Percentiles rank a stretch among this genome's conserved stretches.
Evolutionary conservation across 2,888 invertebrate species (phyloP).

Genomic region (Diloba caeruleocephala): DNA sequence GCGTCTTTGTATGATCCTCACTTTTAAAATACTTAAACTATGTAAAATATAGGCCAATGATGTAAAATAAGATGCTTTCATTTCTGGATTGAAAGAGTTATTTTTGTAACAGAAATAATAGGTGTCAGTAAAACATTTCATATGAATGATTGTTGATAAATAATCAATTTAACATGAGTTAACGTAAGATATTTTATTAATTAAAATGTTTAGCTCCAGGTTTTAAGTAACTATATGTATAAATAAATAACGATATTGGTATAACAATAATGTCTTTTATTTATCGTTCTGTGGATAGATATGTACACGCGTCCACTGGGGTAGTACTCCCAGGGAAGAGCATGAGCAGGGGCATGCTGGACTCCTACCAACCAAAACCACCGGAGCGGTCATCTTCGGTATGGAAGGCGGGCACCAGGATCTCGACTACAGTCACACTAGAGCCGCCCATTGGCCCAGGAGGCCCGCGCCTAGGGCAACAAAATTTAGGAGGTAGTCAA

Average conservation of each 20-base stretch:
- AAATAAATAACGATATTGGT: conserved; percentile 80
- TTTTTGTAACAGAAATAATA: conserved; percentile 81
- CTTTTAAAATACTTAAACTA: conserved; percentile 32
- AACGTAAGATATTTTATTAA: conserved; percentile 78
- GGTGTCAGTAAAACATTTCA: conserved; percentile 60
- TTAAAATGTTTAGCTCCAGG: conserved; percentile 84
- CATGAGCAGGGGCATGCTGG: no score
- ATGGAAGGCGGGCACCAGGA: no score
- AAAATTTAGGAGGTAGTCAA: no score
- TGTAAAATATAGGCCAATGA: conserved; percentile 44
- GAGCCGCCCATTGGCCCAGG: no score
- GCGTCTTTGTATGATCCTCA: conserved; percentile 49
- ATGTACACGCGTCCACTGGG: no score
- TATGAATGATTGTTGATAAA: conserved; percentile 72
- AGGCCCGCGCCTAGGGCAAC: no score
- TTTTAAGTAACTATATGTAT: conserved; percentile 76
- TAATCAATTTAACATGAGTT: conserved; percentile 62
- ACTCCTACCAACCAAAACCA: no score
- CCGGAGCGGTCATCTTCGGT: no score
- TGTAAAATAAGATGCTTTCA: conserved; percentile 52
- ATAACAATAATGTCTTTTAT: conserved; percentile 56
- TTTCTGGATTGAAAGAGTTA: conserved; percentile 73
- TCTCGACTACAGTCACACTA: no score
- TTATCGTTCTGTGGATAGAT: neutral
- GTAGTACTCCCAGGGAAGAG: no score